Evolutionary conservation across 2,113 vertebrate genomes (phyloP).

Genomic region (Siniperca chuatsi): DNA sequence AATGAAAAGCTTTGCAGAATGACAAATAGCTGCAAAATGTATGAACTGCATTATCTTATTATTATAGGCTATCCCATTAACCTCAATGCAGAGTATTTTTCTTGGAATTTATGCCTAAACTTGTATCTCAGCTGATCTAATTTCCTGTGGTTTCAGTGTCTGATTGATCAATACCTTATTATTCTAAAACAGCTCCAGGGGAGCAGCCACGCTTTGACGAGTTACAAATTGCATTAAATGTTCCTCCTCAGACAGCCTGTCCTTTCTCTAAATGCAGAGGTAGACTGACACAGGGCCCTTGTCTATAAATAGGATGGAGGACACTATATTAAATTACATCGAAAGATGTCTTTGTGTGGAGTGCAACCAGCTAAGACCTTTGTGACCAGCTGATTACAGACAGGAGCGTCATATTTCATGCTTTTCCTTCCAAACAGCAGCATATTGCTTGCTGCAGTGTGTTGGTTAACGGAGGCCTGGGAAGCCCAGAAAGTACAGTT

Average conservation of each 20-base stretch:
- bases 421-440: neutral
- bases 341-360: slow-evolving; percentile 51
- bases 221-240: slow-evolving; percentile 55
- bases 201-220: neutral
- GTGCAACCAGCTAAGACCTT: slow-evolving; percentile 3
- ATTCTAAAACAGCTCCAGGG: slow-evolving; percentile 42
- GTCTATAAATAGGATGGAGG: slow-evolving; percentile 51
- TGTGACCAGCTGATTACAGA: slow-evolving; percentile 2
- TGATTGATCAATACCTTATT: slow-evolving; percentile 51
- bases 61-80: neutral
- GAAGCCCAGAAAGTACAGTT: neutral
- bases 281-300: neutral
- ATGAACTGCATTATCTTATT: neutral
- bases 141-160: slow-evolving; percentile 30
- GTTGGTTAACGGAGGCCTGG: neutral
- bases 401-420: neutral
- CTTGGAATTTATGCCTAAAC: slow-evolving; percentile 22
- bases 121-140: slow-evolving; percentile 20
- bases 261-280: slow-evolving; percentile 33
- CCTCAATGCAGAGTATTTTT: slow-evolving; percentile 5
- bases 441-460: neutral
- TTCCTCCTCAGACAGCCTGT: slow-evolving; percentile 28
- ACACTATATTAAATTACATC: slow-evolving; percentile 54
- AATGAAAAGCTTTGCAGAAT: neutral
- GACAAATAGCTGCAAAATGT: neutral